Base-by-base conservation (phyloP, 1,140 invertebrate species). In the Penaeus indicus region DNA sequence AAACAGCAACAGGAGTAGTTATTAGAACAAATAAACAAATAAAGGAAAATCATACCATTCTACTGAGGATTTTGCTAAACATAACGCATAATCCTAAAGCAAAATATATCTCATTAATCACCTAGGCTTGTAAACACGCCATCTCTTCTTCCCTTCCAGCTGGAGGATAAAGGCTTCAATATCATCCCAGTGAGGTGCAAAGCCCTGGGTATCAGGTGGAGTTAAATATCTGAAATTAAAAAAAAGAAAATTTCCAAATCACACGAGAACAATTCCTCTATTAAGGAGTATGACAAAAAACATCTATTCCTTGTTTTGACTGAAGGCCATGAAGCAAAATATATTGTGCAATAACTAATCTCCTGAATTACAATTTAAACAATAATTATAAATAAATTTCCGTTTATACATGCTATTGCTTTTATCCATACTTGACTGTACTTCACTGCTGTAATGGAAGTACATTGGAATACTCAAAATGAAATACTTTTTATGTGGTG, bases 121-220 rank as follows among this genome's bases (percentile, higher is more conserved):
- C 92, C 94, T 93, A 47, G 97, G 96, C 90, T 94, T 95, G 92
- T 99, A 99, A 8, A 99, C 92, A 91, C 95, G 96, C 98, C 98
- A 99, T 89, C 96, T 94, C 93, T 99, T 99, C 91, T 96, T 96
- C 0, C 99, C 99, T 94, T 99, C 98, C 13, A 99, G 93, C 94
- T 99, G 99, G 64, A 99, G 92, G 85, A 99, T 95, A 93, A 99
- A 99, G 22, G 98, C 98, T 94, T 99, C 99, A 91, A 99, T 99
- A 92, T 99, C 98, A 94, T 99, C 98, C 93, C 96, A 99, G 93
- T 99, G 98, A 0, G 98, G 98, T 3, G 98, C 98, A 94, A 99
- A 99, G 0, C 98, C 98, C 94, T 99, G 98, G 91, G 96, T 96
- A 85, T 96, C 96, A 16, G 98, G 96, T 22, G 98, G 98, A n/a